phyloP scores from a whole-genome alignment of 2,888 invertebrate genomes.

The Globia sparganii region DNA sequence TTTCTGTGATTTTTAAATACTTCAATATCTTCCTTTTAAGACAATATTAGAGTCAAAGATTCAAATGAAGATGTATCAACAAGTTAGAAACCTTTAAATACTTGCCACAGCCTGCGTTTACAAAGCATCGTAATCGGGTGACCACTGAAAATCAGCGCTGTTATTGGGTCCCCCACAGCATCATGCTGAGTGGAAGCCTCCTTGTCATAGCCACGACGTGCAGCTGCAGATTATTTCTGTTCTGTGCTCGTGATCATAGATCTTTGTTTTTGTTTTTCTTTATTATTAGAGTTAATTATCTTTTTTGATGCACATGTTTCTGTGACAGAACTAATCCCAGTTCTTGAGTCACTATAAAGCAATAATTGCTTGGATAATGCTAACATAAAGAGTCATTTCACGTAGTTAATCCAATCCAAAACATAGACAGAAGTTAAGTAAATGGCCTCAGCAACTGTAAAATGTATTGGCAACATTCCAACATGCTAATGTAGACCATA shows the following conservation, averaged over 20 bases:
- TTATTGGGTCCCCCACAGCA: neutral
- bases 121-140: neutral
- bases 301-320: neutral
- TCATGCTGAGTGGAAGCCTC: neutral
- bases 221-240: neutral
- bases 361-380: conserved; percentile 2
- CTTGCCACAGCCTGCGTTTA: neutral
- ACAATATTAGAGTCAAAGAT: neutral
- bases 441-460: conserved; percentile 22
- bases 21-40: neutral
- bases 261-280: too few species aligned
- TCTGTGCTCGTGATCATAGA: neutral
- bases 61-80: neutral
- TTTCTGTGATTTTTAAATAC: too few species aligned
- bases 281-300: neutral
- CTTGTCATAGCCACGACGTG: neutral
- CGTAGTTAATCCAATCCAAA: neutral
- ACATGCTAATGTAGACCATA: conserved; percentile 37
- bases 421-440: conserved; percentile 33
- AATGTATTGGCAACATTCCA: conserved; percentile 52
- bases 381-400: conserved; percentile 3
- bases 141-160: neutral
- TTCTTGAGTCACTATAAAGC: neutral
- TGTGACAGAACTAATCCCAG: neutral
- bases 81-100: neutral